Evolutionary conservation across 2,888 invertebrate species (phyloP).

Genomic region (Portevinia maculata): DNA sequence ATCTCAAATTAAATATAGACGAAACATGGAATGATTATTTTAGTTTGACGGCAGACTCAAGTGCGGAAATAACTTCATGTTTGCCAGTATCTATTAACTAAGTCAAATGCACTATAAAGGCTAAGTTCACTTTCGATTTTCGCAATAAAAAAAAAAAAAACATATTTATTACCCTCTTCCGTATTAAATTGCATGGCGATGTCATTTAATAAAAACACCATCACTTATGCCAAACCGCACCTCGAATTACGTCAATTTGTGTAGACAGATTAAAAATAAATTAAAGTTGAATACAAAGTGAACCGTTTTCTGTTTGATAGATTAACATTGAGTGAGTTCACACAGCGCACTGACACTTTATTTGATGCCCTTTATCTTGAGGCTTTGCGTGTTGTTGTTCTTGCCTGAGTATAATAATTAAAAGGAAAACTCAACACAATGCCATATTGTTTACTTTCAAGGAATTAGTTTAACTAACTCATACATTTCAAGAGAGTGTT

Average conservation of each 20-base stretch:
- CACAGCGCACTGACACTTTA: constrained; percentile 10
- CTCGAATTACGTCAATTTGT: constrained; percentile 53
- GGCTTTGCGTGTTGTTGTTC: constrained; percentile 36
- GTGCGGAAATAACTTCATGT: neutral
- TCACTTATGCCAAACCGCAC: constrained; percentile 48
- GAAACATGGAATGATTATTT: neutral
- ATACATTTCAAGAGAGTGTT: neutral
- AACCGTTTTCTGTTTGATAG: constrained; percentile 31
- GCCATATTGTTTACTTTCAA: constrained; percentile 21
- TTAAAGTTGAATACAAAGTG: constrained; percentile 41
- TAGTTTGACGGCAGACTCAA: too few relatives aligned
- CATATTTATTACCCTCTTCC: constrained; percentile 19
- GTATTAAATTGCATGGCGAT: constrained; percentile 39
- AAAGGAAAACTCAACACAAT: neutral
- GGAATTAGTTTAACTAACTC: constrained; percentile 9
- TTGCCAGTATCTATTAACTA: neutral
- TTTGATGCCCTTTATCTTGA: constrained; percentile 2
- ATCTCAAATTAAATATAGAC: too few relatives aligned
- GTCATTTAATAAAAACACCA: constrained; percentile 28
- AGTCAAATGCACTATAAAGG: constrained; percentile 9
- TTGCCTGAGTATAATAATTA: constrained; percentile 20
- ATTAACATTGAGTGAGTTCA: constrained; percentile 46
- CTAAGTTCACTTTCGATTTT: constrained; percentile 3
- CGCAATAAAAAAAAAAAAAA: neutral
- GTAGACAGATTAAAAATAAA: constrained; percentile 65